A percentile compares a stretch with the other conserved stretches of the same genome.
phyloP scores from a whole-genome alignment of 1,140 invertebrate genomes.

The Paramacrobiotus metropolitanus region DNA sequence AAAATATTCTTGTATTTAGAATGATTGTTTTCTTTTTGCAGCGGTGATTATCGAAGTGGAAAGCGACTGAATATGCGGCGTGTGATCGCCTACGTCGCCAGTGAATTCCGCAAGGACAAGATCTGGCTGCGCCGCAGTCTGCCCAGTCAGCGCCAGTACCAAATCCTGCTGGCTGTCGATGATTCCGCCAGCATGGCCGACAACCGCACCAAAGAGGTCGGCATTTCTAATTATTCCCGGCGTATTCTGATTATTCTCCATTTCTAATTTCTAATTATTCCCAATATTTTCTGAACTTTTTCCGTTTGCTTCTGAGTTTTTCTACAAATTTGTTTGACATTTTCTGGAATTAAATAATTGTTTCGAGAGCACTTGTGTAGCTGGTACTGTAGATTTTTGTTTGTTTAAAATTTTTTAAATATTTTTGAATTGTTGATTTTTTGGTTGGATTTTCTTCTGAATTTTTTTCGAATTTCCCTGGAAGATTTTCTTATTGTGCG shows the following conservation, averaged over 20 bases:
- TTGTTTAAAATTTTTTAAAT: too few relatives aligned
- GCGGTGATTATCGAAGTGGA: conserved; percentile 85
- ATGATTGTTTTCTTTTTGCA: conserved; percentile 16
- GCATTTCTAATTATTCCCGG: not conserved
- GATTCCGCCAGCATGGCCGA: conserved; percentile 82
- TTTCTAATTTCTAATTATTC: not conserved
- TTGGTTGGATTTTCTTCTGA: too few relatives aligned
- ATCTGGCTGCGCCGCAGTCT: conserved; percentile 92
- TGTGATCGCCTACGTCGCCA: conserved; percentile 91
- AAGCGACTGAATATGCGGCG: conserved; percentile 94
- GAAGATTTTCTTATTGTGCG: too few relatives aligned
- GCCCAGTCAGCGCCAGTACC: conserved; percentile 82
- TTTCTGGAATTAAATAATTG: too few relatives aligned
- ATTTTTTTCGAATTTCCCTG: too few relatives aligned
- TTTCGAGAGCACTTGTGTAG: too few relatives aligned
- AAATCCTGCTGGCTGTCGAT: conserved; percentile 85
- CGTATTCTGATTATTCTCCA: not conserved
- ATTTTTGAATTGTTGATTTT: too few relatives aligned
- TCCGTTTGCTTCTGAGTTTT: too few relatives aligned
- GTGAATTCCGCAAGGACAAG: conserved; percentile 93
- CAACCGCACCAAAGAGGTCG: conserved; percentile 54
- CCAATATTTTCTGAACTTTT: conserved; percentile 20
- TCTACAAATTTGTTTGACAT: too few relatives aligned
- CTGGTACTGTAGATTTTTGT: too few relatives aligned
- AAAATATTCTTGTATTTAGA: not conserved